These are phyloP conservation scores for Poecilia picta DNA, from an alignment of 2,797 vertebrate species.

Conservation along the genomic window DNA sequence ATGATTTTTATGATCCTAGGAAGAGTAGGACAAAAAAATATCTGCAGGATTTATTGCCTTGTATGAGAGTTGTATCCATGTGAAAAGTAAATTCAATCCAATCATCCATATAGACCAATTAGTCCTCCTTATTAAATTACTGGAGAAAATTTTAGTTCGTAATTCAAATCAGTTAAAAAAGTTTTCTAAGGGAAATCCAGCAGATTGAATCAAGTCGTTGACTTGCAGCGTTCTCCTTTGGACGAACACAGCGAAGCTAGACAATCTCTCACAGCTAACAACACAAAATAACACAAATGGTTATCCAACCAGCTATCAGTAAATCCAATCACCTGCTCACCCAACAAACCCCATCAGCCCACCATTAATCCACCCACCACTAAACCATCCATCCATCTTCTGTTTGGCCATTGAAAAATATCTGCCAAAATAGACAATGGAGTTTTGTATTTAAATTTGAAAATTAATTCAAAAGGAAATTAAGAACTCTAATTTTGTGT, in stretches of 20 bases:
- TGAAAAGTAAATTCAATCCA: background rate
- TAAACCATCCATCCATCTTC: background rate
- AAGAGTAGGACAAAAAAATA: background rate
- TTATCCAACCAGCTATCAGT: background rate
- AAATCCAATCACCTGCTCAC: background rate
- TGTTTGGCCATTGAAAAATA: background rate
- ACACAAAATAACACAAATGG: no score
- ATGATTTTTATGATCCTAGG: background rate
- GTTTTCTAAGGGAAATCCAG: background rate
- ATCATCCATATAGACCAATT: background rate
- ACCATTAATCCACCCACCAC: background rate
- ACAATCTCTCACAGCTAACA: no score
- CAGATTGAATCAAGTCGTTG: background rate
- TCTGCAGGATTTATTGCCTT: background rate
- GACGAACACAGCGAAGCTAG: background rate
- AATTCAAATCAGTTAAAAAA: background rate
- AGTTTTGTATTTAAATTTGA: background rate
- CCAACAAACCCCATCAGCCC: background rate
- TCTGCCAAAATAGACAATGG: background rate
- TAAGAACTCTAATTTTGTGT: background rate
- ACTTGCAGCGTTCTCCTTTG: background rate
- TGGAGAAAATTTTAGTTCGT: background rate
- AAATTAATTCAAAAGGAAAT: background rate
- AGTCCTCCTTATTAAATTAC: background rate
- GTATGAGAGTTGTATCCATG: background rate